Evolutionary conservation across 2,888 invertebrate species (phyloP), one percentile per base, ranked within the genome.

Genomic region (Perithous albicinctus): DNA sequence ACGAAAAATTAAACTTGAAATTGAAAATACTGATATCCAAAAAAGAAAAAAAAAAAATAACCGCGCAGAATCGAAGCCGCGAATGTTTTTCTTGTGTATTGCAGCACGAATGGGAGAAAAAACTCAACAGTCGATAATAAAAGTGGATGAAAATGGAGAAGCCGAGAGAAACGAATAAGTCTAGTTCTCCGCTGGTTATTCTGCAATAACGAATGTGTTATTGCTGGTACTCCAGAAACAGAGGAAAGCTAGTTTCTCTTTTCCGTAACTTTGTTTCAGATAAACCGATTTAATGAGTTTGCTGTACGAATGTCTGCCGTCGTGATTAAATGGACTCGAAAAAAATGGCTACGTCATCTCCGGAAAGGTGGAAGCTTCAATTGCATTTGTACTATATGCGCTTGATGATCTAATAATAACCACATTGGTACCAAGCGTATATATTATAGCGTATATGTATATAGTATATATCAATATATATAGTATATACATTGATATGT

Each of bases 261-360:
- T 61, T 35, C 32, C 35, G 10, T n/a, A 61, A 8, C 35, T 61
- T 61, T 35, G 20, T 61, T 10, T 35, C 15, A 35, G 20, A 61
- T 61, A 20, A 20, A 18, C 35, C 35, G 18, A 61, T 59, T 59
- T 32, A 59, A 59, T 59, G 29, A 59, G 59, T 59, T 59, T 8
- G 54, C 6, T 29, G 26, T n/a, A 6, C 6, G 29, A 26, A 35
- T 10, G 59, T 38, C 35, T 32, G 35, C 59, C 12, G 6, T 56
- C 5, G 29, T 6, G 54, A 54, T 54, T 54, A 54, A 26, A 29
- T 29, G n/a, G 2, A 48, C 18, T 48, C 20, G 15, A 48, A 15
- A 46, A 29, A 56, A 56, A 29, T 1, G 38, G 12, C 0, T 23
- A 7, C 46, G 10, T 10, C 1, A 51, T 23, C 2, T 51, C 10